These are phyloP conservation scores for Eudasyphora cyanicolor DNA, from an alignment of 2,888 invertebrate species.

Conservation along the genomic window DNA sequence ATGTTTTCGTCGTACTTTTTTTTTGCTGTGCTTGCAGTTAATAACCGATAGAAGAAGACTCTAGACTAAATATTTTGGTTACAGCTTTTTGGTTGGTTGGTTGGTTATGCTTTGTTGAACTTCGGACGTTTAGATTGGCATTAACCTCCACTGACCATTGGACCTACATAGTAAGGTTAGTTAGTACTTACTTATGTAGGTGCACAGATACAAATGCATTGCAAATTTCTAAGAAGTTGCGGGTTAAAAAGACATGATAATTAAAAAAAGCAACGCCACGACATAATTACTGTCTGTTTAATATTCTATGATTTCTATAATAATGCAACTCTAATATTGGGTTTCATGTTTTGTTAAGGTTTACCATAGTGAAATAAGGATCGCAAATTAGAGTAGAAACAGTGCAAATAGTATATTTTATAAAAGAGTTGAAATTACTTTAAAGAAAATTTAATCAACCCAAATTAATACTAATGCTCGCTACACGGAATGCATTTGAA, in stretches of 20 bases:
- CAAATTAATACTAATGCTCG: too few species aligned
- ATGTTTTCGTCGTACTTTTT: constrained; percentile 3
- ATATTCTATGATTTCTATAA: not conserved
- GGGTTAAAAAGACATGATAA: not conserved
- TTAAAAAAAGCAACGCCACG: not conserved
- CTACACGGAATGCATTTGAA: too few species aligned
- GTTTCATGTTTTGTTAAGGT: too few species aligned
- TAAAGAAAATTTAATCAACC: too few species aligned
- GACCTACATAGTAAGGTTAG: too few species aligned
- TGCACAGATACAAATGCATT: not conserved
- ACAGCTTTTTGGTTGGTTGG: constrained; percentile 42
- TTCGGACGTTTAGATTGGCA: constrained; percentile 17
- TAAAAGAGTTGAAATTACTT: too few species aligned
- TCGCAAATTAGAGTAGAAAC: too few species aligned
- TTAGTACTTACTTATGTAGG: too few species aligned
- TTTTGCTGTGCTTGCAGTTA: constrained; percentile 4
- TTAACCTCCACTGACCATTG: constrained; percentile 19
- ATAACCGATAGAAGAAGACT: not conserved
- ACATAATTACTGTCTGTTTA: constrained; percentile 1
- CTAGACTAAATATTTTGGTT: constrained; percentile 37
- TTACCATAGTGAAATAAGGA: too few species aligned
- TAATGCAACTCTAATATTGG: too few species aligned
- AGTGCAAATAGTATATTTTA: too few species aligned
- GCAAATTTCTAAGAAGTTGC: not conserved
- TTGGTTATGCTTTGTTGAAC: constrained; percentile 36